Percentiles rank a stretch among this genome's conserved stretches.
Conservation (phyloP, 2,797 vertebrate species). For the Melanotaenia boesemani region DNA sequence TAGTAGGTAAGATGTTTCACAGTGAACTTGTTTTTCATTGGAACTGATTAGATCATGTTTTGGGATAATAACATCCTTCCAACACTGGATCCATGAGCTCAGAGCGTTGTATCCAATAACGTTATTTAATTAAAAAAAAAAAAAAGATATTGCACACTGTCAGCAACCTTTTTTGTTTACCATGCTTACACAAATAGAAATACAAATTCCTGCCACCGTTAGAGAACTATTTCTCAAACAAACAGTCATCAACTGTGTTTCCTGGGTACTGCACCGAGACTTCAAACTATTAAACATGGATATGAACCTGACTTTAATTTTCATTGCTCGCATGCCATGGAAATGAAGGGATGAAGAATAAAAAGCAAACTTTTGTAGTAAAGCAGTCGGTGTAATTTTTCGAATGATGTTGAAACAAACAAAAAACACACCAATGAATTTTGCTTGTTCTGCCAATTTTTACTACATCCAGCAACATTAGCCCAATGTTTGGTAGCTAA, state of each 20-base stretch:
- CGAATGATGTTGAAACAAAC: slow-evolving; percentile 12
- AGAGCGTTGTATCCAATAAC: background rate
- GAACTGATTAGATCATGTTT: slow-evolving; percentile 6
- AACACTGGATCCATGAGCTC: slow-evolving; percentile 5
- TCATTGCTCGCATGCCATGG: background rate
- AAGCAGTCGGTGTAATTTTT: slow-evolving; percentile 54
- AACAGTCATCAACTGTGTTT: background rate
- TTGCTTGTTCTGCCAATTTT: too few relatives aligned
- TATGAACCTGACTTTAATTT: background rate
- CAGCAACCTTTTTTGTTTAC: slow-evolving; percentile 7
- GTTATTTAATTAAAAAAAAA: slow-evolving; percentile 13
- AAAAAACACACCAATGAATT: too few relatives aligned
- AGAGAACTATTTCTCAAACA: background rate
- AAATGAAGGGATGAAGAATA: slow-evolving; percentile 25
- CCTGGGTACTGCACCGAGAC: background rate
- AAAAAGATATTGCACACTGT: slow-evolving; percentile 15
- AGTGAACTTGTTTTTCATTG: slow-evolving; percentile 11
- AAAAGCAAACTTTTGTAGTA: slow-evolving; percentile 38
- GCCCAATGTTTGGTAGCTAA: background rate
- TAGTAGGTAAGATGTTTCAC: background rate
- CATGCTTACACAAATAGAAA: slow-evolving; percentile 5
- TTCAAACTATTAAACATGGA: slow-evolving; percentile 1
- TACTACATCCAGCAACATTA: slow-evolving; percentile 42
- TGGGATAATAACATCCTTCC: background rate
- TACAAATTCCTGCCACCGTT: slow-evolving; percentile 1